phyloP scores from a whole-genome alignment of 2,888 invertebrate species.

The Melinaea menophilus region DNA sequence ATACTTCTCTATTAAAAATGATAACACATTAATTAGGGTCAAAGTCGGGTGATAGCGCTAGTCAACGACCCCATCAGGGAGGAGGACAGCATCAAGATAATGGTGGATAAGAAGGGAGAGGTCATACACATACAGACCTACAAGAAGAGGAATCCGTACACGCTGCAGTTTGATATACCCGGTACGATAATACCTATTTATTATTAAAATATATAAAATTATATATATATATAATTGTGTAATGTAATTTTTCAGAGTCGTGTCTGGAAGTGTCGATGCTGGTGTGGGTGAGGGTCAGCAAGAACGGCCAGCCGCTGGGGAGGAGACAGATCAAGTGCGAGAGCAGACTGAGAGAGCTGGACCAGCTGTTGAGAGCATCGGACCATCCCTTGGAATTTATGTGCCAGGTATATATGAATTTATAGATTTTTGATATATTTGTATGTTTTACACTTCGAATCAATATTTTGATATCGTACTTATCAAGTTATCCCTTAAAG shows the following conservation, averaged over 20 bases:
- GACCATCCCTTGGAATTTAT: conserved; percentile 92
- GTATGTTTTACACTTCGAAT: too few relatives aligned
- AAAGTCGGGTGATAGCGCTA: conserved; percentile 88
- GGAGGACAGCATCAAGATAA: conserved; percentile 87
- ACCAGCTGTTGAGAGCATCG: conserved; percentile 86
- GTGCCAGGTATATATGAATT: conserved; percentile 82
- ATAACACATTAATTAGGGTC: conserved; percentile 77
- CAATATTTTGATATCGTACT: too few relatives aligned
- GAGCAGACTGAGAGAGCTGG: conserved; percentile 88
- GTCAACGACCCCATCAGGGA: conserved; percentile 87
- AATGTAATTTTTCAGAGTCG: conserved; percentile 70
- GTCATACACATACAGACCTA: conserved; percentile 84
- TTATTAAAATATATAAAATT: neutral
- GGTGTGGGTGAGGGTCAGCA: conserved; percentile 88
- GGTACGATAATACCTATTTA: conserved; percentile 49
- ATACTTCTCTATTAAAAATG: conserved; percentile 20
- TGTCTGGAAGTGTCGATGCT: conserved; percentile 90
- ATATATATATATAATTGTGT: neutral
- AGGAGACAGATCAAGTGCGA: conserved; percentile 93
- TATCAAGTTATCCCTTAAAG: too few relatives aligned
- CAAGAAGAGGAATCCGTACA: conserved; percentile 90
- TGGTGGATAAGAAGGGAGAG: conserved; percentile 89
- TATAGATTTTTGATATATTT: too few relatives aligned
- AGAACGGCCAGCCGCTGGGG: conserved; percentile 88
- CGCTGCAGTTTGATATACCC: conserved; percentile 89